phyloP scores from a whole-genome alignment of 2,797 vertebrate species.

The Bothrops alternatus region DNA sequence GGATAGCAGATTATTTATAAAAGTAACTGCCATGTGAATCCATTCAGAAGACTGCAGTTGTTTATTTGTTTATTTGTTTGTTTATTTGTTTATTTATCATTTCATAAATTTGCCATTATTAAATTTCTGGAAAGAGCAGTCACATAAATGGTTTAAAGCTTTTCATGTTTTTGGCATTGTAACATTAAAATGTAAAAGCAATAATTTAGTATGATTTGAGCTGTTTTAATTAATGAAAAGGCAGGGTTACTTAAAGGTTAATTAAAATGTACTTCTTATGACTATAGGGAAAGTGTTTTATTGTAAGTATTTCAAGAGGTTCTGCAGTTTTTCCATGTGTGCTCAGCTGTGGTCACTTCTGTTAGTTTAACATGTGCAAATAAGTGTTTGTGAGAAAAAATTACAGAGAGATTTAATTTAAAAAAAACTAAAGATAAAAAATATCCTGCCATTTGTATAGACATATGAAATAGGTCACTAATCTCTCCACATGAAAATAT shows the following conservation, averaged over 20 bases:
- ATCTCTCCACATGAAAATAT: background rate
- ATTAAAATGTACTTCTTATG: constrained; percentile 49
- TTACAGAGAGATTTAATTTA: background rate
- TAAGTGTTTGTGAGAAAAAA: background rate
- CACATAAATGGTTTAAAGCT: background rate
- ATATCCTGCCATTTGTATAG: constrained; percentile 9
- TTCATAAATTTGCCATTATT: background rate
- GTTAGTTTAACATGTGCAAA: background rate
- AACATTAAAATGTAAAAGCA: constrained; percentile 37
- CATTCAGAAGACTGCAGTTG: background rate
- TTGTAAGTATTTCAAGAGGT: constrained; percentile 41
- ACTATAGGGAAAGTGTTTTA: constrained; percentile 34
- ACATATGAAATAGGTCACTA: background rate
- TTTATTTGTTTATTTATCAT: background rate
- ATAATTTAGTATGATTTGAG: constrained; percentile 31
- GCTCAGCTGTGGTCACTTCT: constrained; percentile 11
- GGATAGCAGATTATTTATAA: background rate
- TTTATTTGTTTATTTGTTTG: background rate
- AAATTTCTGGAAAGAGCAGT: constrained; percentile 21
- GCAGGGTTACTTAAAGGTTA: constrained; percentile 56
- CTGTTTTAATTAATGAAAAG: constrained; percentile 55
- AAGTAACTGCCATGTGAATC: background rate
- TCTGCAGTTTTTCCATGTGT: constrained; percentile 33
- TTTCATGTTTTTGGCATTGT: constrained; percentile 36
- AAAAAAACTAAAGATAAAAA: constrained; percentile 28